These are phyloP conservation scores for Misgurnus anguillicaudatus DNA, from an alignment of 2,113 vertebrate genomes.

Conservation along the genomic window DNA sequence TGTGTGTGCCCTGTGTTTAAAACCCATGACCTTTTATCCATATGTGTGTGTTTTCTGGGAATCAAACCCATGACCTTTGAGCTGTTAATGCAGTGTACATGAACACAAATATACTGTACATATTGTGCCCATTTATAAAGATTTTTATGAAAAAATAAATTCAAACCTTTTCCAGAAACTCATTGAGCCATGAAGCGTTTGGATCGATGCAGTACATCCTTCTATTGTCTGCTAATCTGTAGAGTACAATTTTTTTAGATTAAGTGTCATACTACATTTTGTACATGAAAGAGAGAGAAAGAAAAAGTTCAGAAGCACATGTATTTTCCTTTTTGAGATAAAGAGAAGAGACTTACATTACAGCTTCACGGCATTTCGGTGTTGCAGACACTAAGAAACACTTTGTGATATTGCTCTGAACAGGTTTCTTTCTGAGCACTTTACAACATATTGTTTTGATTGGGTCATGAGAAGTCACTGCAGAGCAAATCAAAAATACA, in stretches of 20 bases:
- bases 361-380: conserved; percentile 10
- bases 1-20: too few relatives aligned
- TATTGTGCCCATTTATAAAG: too few relatives aligned
- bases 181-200: neutral
- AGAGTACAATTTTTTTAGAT: neutral
- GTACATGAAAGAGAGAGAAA: neutral
- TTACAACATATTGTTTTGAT: conserved; percentile 14
- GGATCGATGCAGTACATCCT: neutral
- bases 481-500: neutral
- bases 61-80: too few relatives aligned
- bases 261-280: neutral
- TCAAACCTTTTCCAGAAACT: neutral
- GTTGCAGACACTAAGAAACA: neutral
- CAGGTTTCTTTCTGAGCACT: rapidly evolving
- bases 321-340: too few relatives aligned
- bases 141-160: too few relatives aligned
- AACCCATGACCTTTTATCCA: too few relatives aligned
- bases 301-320: neutral
- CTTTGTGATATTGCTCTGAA: rapidly evolving
- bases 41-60: too few relatives aligned
- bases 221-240: neutral
- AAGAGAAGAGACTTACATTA: conserved; percentile 42
- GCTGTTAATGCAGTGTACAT: neutral
- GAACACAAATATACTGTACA: too few relatives aligned
- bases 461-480: conserved; percentile 9